A percentile compares a stretch with the other conserved stretches of the same genome.
Conservation (phyloP, 1,140 invertebrate species). For the Brachystomella parvula region DNA sequence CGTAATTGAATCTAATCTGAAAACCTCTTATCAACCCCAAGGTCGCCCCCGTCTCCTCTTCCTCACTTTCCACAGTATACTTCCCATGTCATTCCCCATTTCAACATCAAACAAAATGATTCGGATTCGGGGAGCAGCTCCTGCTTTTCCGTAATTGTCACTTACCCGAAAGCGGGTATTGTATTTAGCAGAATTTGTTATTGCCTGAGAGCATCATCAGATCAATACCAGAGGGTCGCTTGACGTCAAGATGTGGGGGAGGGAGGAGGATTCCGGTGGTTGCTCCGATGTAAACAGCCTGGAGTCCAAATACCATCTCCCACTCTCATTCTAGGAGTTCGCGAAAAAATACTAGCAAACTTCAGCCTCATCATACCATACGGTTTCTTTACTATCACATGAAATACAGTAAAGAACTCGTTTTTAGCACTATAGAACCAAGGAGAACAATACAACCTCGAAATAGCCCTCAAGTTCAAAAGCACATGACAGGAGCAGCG, state of each 20-base stretch:
- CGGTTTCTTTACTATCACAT: not conserved
- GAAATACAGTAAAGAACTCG: not conserved
- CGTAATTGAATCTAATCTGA: too few species aligned
- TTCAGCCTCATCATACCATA: not conserved
- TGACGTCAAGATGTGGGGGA: conserved; percentile 13
- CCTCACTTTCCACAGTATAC: too few species aligned
- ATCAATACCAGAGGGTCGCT: not conserved
- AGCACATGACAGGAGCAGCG: not conserved
- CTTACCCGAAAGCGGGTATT: not conserved
- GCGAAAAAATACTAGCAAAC: conserved; percentile 10
- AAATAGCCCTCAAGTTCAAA: not conserved
- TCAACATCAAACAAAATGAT: too few species aligned
- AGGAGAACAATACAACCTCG: not conserved
- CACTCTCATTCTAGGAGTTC: conserved; percentile 20
- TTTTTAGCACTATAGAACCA: conserved; percentile 1
- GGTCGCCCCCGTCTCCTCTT: too few species aligned
- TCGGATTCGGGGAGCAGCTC: not conserved
- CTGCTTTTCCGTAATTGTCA: too few species aligned
- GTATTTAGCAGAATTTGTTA: not conserved
- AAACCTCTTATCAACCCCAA: too few species aligned
- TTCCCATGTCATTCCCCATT: too few species aligned
- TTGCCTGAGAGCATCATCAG: not conserved
- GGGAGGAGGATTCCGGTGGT: conserved; percentile 9
- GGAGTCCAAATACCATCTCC: not conserved
- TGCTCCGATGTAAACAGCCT: conserved; percentile 15